Evolutionary conservation across 1,140 invertebrate species (phyloP).

Genomic region (Druon quercuslanigerum): DNA sequence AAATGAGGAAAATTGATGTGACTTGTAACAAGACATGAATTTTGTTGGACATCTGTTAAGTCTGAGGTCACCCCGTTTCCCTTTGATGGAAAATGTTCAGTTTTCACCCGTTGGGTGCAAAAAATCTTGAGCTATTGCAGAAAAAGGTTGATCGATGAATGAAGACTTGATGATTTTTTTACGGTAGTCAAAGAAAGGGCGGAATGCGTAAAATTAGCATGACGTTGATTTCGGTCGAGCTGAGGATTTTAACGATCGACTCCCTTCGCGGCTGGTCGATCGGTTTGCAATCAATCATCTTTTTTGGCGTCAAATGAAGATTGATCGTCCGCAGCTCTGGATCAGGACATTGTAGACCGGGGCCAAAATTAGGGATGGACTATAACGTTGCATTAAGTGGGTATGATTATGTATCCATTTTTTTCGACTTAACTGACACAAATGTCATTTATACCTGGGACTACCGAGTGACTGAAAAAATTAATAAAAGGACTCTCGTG

Average conservation of each 20-base stretch:
- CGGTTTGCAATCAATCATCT: slow-evolving; percentile 26
- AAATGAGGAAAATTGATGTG: too few relatives aligned
- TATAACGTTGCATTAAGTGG: slow-evolving; percentile 6
- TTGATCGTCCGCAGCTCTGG: slow-evolving; percentile 14
- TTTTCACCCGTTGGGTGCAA: slow-evolving; percentile 13
- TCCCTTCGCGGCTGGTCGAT: slow-evolving; percentile 22
- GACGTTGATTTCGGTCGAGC: not conserved
- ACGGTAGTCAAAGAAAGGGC: slow-evolving; percentile 15
- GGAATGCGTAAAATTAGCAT: slow-evolving; percentile 30
- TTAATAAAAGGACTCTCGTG: not conserved
- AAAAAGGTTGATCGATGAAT: slow-evolving; percentile 22
- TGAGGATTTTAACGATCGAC: slow-evolving; percentile 19
- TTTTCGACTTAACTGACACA: slow-evolving; percentile 12
- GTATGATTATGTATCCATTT: slow-evolving; percentile 20
- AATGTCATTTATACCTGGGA: slow-evolving; percentile 23
- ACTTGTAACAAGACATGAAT: too few relatives aligned
- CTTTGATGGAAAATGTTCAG: slow-evolving; percentile 10
- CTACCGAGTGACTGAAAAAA: not conserved
- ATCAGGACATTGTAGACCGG: not conserved
- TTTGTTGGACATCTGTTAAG: not conserved
- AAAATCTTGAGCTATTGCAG: not conserved
- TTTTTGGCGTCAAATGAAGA: slow-evolving; percentile 21
- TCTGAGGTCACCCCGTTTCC: too few relatives aligned
- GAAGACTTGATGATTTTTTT: slow-evolving; percentile 29
- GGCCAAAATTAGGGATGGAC: not conserved